Conservation (phyloP, 2,888 invertebrate species). For the Tachina lurida region DNA sequence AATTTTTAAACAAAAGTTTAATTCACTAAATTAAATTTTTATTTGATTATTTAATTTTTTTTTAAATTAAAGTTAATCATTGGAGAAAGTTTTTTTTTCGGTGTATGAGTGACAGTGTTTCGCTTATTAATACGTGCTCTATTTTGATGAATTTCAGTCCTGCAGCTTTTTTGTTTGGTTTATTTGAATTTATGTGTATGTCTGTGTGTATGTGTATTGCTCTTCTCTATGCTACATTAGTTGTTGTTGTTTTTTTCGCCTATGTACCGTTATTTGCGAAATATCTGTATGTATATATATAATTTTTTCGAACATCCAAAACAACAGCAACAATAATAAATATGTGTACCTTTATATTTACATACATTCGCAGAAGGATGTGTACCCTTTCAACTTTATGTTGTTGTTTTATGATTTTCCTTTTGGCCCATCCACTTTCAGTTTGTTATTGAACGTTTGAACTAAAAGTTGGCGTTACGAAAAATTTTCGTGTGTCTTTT, state of each 20-base stretch:
- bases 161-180: not conserved
- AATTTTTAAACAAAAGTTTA: too few relatives aligned
- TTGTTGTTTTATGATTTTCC: slow-evolving; percentile 22
- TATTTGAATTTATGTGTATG: not conserved
- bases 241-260: slow-evolving; percentile 6
- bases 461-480: slow-evolving; percentile 52
- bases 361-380: slow-evolving; percentile 3
- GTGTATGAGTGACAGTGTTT: too few relatives aligned
- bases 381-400: slow-evolving; percentile 36
- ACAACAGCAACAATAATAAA: slow-evolving; percentile 33
- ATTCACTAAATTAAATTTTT: too few relatives aligned
- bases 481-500: slow-evolving; percentile 19
- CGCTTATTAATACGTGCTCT: not conserved
- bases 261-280: slow-evolving; percentile 39
- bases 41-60: too few relatives aligned
- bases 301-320: slow-evolving; percentile 21
- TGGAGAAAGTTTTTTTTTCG: not conserved
- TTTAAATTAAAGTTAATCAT: not conserved
- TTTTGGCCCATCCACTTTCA: slow-evolving; percentile 25
- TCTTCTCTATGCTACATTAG: slow-evolving; percentile 10
- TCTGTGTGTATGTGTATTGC: not conserved
- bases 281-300: not conserved
- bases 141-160: slow-evolving; percentile 9
- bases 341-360: not conserved
- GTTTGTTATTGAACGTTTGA: slow-evolving; percentile 46